These are phyloP conservation scores for Pseudomyrmex concolor DNA, from an alignment of 1,140 invertebrate genomes.

Conservation along the genomic window DNA sequence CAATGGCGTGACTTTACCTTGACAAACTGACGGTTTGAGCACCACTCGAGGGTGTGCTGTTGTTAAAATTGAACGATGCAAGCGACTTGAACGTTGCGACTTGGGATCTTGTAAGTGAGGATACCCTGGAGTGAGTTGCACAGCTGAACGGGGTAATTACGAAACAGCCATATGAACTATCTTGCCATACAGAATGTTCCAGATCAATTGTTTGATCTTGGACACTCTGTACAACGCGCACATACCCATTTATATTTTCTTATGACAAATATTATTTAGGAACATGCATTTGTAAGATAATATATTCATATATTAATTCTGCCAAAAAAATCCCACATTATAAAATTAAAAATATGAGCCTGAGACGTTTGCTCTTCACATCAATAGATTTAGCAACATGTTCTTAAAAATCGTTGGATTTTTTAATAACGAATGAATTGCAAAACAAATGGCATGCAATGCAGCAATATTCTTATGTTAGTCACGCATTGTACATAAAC, in stretches of 20 bases:
- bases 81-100: conserved; percentile 86
- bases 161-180: conserved; percentile 57
- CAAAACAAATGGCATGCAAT: too few species aligned
- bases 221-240: not conserved
- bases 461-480: not conserved
- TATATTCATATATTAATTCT: too few species aligned
- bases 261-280: not conserved
- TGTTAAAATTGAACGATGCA: conserved; percentile 85
- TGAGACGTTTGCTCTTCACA: not conserved
- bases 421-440: conserved; percentile 5
- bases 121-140: conserved; percentile 85
- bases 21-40: conserved; percentile 74
- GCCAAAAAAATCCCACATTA: not conserved
- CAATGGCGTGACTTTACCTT: conserved; percentile 75
- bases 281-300: not conserved
- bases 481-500: not conserved
- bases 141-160: conserved; percentile 77
- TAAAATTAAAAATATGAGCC: not conserved
- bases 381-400: not conserved
- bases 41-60: conserved; percentile 79
- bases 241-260: not conserved
- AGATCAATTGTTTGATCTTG: conserved; percentile 1
- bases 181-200: conserved; percentile 11
- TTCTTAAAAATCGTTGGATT: conserved; percentile 21
- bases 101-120: conserved; percentile 86